phyloP scores from a whole-genome alignment of 1,140 invertebrate genomes.

The Achatina immaculata region DNA sequence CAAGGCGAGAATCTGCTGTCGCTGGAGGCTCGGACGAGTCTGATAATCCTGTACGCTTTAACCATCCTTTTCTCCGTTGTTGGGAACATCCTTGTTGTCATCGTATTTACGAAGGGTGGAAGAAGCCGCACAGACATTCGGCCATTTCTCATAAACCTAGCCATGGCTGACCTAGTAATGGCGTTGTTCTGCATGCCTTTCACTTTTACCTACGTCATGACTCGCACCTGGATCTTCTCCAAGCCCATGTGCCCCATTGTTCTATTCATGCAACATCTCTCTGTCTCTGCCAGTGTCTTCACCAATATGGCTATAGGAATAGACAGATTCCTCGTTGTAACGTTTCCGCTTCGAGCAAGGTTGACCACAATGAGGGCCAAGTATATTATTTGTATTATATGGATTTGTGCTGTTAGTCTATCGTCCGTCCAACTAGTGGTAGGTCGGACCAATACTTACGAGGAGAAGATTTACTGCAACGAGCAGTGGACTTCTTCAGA shows the following conservation, averaged over 20 bases:
- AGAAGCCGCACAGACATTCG: conserved; percentile 63
- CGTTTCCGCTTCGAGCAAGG: conserved; percentile 60
- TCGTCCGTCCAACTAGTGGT: conserved; percentile 72
- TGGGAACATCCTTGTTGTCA: conserved; percentile 62
- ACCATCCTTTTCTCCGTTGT: conserved; percentile 61
- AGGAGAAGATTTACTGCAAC: conserved; percentile 41
- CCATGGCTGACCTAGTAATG: conserved; percentile 69
- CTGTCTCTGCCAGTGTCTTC: conserved; percentile 65
- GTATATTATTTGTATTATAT: conserved; percentile 71
- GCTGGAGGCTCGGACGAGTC: conserved; percentile 36
- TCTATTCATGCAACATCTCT: conserved; percentile 65
- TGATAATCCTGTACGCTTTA: conserved; percentile 58
- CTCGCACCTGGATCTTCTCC: conserved; percentile 64
- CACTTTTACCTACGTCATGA: conserved; percentile 65
- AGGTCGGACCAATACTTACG: conserved; percentile 62
- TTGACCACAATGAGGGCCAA: conserved; percentile 54
- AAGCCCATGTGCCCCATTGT: conserved; percentile 65
- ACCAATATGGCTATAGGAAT: conserved; percentile 69
- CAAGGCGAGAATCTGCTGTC: conserved; percentile 23
- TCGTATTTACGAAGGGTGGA: conserved; percentile 60
- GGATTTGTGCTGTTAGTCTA: conserved; percentile 69
- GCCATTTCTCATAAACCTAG: conserved; percentile 84
- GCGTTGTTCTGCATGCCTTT: conserved; percentile 70
- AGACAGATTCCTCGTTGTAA: conserved; percentile 64
- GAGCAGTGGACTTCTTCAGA: conserved; percentile 57